Percentiles rank a stretch among this genome's conserved stretches.
Evolutionary conservation across 2,888 invertebrate genomes (phyloP).

Genomic region (Horisme vitalbata): DNA sequence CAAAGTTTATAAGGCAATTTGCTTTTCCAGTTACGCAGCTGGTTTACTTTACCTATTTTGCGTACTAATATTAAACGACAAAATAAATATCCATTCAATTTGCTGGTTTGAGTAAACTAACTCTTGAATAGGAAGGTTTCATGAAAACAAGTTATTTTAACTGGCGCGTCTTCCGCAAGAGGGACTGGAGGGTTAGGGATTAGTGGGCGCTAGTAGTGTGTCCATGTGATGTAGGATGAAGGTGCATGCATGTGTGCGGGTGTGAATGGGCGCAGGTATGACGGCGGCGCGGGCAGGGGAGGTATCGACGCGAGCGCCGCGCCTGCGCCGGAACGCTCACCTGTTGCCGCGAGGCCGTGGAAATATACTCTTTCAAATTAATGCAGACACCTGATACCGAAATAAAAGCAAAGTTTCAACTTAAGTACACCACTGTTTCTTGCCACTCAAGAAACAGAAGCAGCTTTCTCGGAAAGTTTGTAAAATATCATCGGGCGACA

Average conservation of each 20-base stretch:
- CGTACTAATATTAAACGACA: too few species aligned
- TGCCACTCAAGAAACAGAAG: slow-evolving; percentile 23
- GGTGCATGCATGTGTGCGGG: slow-evolving; percentile 56
- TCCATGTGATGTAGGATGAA: slow-evolving; percentile 32
- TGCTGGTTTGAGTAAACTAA: too few species aligned
- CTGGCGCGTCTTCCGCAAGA: too few species aligned
- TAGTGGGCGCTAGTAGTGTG: slow-evolving; percentile 27
- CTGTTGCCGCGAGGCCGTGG: slow-evolving; percentile 80
- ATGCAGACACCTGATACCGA: slow-evolving; percentile 74
- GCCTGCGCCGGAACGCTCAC: slow-evolving; percentile 71
- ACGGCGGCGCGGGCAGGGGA: slow-evolving; percentile 50
- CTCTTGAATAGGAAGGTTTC: too few species aligned
- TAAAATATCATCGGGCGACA: slow-evolving; percentile 23
- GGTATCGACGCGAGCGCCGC: slow-evolving; percentile 77
- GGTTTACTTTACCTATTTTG: too few species aligned
- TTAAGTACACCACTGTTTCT: slow-evolving; percentile 36
- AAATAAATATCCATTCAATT: too few species aligned
- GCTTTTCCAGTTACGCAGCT: too few species aligned
- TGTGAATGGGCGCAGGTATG: slow-evolving; percentile 71
- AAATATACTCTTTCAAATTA: slow-evolving; percentile 79
- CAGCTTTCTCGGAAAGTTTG: slow-evolving; percentile 22
- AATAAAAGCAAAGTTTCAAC: slow-evolving; percentile 65
- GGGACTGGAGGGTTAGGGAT: slow-evolving; percentile 5
- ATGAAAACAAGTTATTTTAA: too few species aligned
- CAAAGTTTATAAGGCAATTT: too few species aligned